Percentiles rank a stretch among this genome's conserved stretches.
phyloP scores from a whole-genome alignment of 1,140 invertebrate species.

The Drosophila ficusphila region DNA sequence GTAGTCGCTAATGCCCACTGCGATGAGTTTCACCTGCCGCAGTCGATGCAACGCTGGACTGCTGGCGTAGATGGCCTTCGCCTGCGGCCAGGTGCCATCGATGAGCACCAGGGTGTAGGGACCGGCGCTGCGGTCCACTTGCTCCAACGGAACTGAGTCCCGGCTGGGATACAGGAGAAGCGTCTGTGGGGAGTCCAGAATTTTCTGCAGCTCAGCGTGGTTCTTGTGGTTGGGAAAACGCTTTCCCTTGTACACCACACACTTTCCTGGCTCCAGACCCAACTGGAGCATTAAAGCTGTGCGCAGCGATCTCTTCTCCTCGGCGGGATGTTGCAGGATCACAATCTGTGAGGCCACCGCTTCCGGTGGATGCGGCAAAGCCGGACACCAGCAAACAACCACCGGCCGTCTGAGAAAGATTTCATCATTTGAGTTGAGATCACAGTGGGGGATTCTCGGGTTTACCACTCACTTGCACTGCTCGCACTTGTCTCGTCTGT shows the following conservation, averaged over 20 bases:
- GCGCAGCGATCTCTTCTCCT: conserved; percentile 94
- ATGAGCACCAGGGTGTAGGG: conserved; percentile 93
- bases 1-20: conserved; percentile 91
- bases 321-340: conserved; percentile 96
- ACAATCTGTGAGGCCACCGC: conserved; percentile 89
- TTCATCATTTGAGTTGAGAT: not conserved
- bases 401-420: conserved; percentile 88
- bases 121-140: conserved; percentile 84
- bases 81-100: conserved; percentile 97
- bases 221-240: conserved; percentile 90
- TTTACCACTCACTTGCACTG: conserved; percentile 88
- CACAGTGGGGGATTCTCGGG: not conserved
- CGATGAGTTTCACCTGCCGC: conserved; percentile 91
- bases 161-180: conserved; percentile 93
- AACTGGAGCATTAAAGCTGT: conserved; percentile 95
- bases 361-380: conserved; percentile 89
- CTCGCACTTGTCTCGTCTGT: conserved; percentile 88
- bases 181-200: conserved; percentile 89
- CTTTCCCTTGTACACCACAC: conserved; percentile 92
- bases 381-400: conserved; percentile 95
- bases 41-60: conserved; percentile 88
- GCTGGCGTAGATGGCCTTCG: conserved; percentile 92
- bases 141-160: conserved; percentile 85
- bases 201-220: conserved; percentile 86
- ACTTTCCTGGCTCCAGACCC: conserved; percentile 89